Evolutionary conservation across 2,113 vertebrate genomes (phyloP), one percentile per base, ranked within the genome.

Genomic region (Calonectris borealis): DNA sequence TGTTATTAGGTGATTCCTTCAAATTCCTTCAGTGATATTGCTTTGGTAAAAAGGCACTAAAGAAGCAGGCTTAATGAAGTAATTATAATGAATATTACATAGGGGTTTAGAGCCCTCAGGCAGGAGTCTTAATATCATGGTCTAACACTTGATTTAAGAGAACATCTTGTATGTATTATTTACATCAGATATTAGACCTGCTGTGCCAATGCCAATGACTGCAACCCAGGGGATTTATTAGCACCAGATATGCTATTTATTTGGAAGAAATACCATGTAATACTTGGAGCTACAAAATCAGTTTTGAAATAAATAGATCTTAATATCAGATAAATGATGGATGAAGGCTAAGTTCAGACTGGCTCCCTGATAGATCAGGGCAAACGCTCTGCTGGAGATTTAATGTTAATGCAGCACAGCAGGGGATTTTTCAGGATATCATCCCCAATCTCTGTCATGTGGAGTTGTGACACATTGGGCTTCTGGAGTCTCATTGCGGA

Each of bases 131-230:
- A 62, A 77, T 84, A 55, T 48, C 11, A 2, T 66, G 88, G 51
- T 62, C 62, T 86, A 81, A 70, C 55, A 64, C 77, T 85, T 87
- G 89, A 89, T 96, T 87, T 95, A 93, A 68, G 52, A 65, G 88
- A 94, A 81, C 61, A 75, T 83, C 80, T 92, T 32, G 14, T 81
- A 72, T 96, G 52, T 72, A 94, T 95, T 93, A 94, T 94, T 96
- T 96, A 93, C 88, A 65, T 42, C 86, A 79, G 58, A 79, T 64
- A 94, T 95, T 82, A 92, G 64, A 48, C 65, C 72, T 94, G 72
- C 91, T 91, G 70, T 61, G 77, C 55, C 62, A 70, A 25, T 29
- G 36, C 66, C 55, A 55, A 3, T 12, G 40, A 32, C 80, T 81
- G 72, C 22, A 55, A 24, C 38, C 55, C 54, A 40, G 52, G 80